Base-by-base conservation (phyloP, 2,113 vertebrate genomes). In the Anthoscopus minutus region DNA sequence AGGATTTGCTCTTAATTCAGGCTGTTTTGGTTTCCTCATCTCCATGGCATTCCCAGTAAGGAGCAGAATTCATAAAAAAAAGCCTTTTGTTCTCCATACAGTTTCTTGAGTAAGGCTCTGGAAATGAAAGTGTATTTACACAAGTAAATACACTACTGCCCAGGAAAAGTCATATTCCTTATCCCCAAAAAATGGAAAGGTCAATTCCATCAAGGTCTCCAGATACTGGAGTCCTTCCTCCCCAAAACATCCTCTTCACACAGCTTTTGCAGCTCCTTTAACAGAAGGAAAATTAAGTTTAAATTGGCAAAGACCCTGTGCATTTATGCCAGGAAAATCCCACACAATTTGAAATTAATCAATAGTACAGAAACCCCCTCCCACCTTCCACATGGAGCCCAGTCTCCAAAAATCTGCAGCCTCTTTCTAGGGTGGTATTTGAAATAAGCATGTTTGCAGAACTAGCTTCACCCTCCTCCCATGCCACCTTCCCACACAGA, bases 261-360 rank as follows among this genome's bases (percentile, higher is more conserved):
- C 27, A 86, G 44, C 56, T 89, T 65, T 81, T 7, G 0, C 67
- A 84, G 48, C 42, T 73, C 42, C 67, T 67, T 80, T 88, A 47
- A 88, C 80, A 92, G 58, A 94, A 88, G 57, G 66, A 74, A 87
- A 91, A 92, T 33, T 28, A 89, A 79, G 38, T 53, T 87, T 56
- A 79, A 79, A 1, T 65, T 94, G 93, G 70, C 91, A 89, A 89
- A 81, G 66, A 20, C 37, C 7, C 11, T 37, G 31, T 62, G 70
- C 54, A 87, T 88, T 87, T 82, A 77, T 35, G 93, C 91, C 95
- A 91, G 83, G 47, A 93, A 88, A 94, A 87, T 89, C 95, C 84
- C 91, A 94, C 87, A 62, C 71, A 65, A 69, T 88, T 85, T 89
- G 54, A 84, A 94, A 91, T 91, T 85, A 95, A 96, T 94, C 94